Percentiles rank a stretch among this genome's conserved stretches.
phyloP scores from a whole-genome alignment of 1,140 invertebrate genomes.

The Saccostrea cuccullata region DNA sequence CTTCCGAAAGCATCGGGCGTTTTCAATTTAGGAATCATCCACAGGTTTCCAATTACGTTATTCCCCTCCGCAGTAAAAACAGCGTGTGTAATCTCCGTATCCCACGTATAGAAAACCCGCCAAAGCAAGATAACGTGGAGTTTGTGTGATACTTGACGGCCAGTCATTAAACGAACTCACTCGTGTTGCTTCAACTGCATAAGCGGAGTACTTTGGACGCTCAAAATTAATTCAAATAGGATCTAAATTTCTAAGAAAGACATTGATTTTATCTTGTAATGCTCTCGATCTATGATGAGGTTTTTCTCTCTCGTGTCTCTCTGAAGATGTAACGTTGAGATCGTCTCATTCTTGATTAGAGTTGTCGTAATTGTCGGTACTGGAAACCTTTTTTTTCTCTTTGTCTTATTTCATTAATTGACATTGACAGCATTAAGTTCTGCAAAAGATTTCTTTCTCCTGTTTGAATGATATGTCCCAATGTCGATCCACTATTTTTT shows the following conservation, averaged over 20 bases:
- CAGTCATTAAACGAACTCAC: constrained; percentile 57
- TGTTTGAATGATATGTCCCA: not conserved
- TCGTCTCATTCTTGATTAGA: not conserved
- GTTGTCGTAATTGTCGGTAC: not conserved
- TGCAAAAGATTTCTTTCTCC: not conserved
- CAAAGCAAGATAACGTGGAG: constrained; percentile 51
- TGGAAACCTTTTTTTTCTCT: not conserved
- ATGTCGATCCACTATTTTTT: not conserved
- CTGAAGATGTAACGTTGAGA: not conserved
- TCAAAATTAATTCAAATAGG: constrained; percentile 46
- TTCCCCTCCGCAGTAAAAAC: constrained; percentile 45
- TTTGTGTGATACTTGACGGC: constrained; percentile 53
- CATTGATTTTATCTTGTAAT: not conserved
- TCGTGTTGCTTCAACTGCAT: constrained; percentile 46
- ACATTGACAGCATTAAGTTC: not conserved
- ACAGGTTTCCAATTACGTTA: constrained; percentile 48
- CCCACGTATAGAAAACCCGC: constrained; percentile 63
- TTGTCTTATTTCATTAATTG: not conserved
- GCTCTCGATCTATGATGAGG: not conserved
- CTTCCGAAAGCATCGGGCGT: constrained; percentile 30
- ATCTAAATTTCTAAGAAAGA: not conserved
- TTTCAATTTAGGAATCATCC: constrained; percentile 48
- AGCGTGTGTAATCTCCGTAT: constrained; percentile 27
- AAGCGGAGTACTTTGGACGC: constrained; percentile 48
- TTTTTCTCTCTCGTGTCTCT: not conserved